Base-by-base conservation (phyloP, 2,797 vertebrate species). In the Parambassis ranga region DNA sequence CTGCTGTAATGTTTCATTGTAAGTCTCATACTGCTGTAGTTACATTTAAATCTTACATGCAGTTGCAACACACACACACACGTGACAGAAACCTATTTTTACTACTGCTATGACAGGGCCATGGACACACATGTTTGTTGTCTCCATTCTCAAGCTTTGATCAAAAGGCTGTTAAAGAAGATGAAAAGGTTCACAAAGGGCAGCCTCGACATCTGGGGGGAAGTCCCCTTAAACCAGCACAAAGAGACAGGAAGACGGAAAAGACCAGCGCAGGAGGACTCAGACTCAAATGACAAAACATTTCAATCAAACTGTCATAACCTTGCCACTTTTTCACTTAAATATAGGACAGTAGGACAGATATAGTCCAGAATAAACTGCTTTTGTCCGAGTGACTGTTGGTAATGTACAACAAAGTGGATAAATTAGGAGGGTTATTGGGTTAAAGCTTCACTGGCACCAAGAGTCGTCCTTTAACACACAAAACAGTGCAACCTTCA, bases 251-350 rank as follows among this genome's bases (percentile, higher is more conserved):
- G 89, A 90, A 86, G 76, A 38, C 79, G 80, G 70, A 77, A 75
- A 51, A 71, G 53, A 78, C 65, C n/a, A 75, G 81, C 68, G 36
- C 58, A 65, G 48, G 55, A 68, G 51, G 56, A 64, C 59, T 56
- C 6, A 30, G 65, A 77, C 64, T 63, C 32, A 13, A 64, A 81
- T 81, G 87, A 84, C 88, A 91, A 80, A 91, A 90, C 87, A 91
- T 79, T 67, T 88, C 87, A 84, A 55, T 83, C 68, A 88, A 77
- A 66, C 20, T 73, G 64, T 24, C 38, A 46, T 15, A 70, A 75
- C 77, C 27, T 57, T 75, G 57, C 41, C 27, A 74, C 70, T 74
- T 88, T 71, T 75, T 74, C 49, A 9, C 35, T 65, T 52, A 28
- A 62, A 61, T 59, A 42, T 36, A 51, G 28, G 55, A 23, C 43